These are phyloP conservation scores for Aselliscus stoliczkanus DNA, from an alignment of 2,797 vertebrate genomes.

Conservation along the genomic window DNA sequence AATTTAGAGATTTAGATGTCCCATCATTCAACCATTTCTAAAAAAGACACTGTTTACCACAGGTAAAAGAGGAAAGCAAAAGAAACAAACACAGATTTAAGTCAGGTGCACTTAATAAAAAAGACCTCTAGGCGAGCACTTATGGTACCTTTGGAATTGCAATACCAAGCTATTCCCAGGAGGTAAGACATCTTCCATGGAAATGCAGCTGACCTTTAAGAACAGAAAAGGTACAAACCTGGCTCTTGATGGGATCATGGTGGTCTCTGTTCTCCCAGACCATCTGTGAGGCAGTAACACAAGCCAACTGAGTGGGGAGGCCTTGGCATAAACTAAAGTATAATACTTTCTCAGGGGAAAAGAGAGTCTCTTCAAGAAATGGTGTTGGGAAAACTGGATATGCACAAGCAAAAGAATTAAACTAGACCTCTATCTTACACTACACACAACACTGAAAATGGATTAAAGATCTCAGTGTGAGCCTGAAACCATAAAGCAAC, in stretches of 20 bases:
- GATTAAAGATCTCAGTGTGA: not conserved
- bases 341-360: not conserved
- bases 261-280: not conserved
- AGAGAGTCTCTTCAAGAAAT: not conserved
- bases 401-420: not conserved
- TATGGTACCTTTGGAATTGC: not conserved
- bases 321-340: not conserved
- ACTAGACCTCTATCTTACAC: not conserved
- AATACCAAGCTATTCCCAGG: not conserved
- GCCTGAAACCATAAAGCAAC: not conserved
- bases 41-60: not conserved
- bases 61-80: not conserved
- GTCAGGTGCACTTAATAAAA: not conserved
- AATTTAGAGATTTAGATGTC: not conserved
- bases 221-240: not conserved
- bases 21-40: not conserved
- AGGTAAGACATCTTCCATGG: not conserved
- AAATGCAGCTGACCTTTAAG: not conserved
- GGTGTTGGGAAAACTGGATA: not conserved
- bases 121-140: not conserved
- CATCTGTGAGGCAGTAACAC: not conserved
- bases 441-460: not conserved
- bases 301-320: not conserved
- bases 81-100: not conserved
- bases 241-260: not conserved